Evolutionary conservation across 2,113 vertebrate species (phyloP).

Genomic region (Heterotis niloticus): DNA sequence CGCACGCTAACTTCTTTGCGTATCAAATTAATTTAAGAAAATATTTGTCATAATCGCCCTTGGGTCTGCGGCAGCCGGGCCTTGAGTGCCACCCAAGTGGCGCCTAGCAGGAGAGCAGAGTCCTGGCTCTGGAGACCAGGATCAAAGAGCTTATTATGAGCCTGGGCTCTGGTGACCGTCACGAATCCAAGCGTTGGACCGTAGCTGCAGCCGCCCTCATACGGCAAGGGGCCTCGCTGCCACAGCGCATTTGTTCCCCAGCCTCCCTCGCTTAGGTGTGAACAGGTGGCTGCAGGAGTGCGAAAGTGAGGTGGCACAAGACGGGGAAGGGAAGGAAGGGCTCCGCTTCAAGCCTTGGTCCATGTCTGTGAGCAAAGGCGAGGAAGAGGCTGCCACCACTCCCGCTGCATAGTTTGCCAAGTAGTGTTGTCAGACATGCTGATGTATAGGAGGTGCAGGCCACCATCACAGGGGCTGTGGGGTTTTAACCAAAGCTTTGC

Average conservation of each 20-base stretch:
- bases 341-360: neutral
- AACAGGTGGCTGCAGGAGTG: neutral
- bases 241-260: neutral
- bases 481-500: too few relatives aligned
- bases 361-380: neutral
- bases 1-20: neutral
- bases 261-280: neutral
- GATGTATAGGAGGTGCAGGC: too few relatives aligned
- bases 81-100: neutral
- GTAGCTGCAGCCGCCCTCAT: neutral
- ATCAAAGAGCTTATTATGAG: slow-evolving; percentile 4
- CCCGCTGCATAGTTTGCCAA: too few relatives aligned
- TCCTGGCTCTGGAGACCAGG: neutral
- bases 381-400: neutral
- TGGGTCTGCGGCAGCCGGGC: neutral
- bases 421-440: too few relatives aligned
- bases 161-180: neutral
- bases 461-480: too few relatives aligned
- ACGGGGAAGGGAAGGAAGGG: too few relatives aligned
- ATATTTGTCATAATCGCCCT: neutral
- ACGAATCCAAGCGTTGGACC: neutral
- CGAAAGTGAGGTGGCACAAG: neutral
- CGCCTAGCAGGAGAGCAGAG: neutral
- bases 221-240: neutral
- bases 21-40: neutral